Conservation (phyloP, 2,888 invertebrate species). For the Polydesmus complanatus region DNA sequence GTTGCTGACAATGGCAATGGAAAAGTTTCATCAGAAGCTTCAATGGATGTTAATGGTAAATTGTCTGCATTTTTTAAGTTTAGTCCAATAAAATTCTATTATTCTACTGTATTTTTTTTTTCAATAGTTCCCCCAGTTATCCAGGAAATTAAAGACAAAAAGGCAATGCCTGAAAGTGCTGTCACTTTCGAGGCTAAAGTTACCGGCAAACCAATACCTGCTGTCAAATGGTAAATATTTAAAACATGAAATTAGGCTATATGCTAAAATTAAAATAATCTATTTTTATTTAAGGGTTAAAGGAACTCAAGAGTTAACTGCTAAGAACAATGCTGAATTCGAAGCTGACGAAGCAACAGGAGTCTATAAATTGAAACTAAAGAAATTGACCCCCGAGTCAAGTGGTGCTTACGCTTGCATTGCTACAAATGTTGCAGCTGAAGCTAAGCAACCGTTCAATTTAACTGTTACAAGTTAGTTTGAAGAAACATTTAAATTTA, state of each 20-base stretch:
- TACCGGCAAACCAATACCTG: constrained; percentile 15
- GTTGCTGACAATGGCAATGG: constrained; percentile 31
- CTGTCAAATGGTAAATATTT: constrained; percentile 15
- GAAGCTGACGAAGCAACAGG: constrained; percentile 36
- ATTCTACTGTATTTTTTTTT: constrained; percentile 8
- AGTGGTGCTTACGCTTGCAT: constrained; percentile 62
- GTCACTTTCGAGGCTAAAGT: constrained; percentile 15
- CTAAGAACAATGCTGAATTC: constrained; percentile 19
- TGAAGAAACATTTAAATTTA: no score
- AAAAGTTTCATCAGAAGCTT: constrained; percentile 23
- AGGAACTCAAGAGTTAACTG: constrained; percentile 47
- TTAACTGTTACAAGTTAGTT: constrained; percentile 16
- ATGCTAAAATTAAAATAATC: not conserved
- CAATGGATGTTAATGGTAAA: constrained; percentile 14
- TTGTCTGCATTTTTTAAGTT: no score
- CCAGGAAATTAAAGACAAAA: constrained; percentile 15
- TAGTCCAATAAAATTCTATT: no score
- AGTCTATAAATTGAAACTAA: constrained; percentile 54
- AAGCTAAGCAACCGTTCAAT: constrained; percentile 38
- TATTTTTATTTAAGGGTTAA: constrained; percentile 41
- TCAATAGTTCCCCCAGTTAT: constrained; percentile 17
- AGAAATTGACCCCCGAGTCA: constrained; percentile 54
- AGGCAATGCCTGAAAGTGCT: constrained; percentile 16
- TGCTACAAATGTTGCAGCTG: constrained; percentile 64
- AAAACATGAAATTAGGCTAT: not conserved